Evolutionary conservation across 2,113 vertebrate genomes (phyloP).

Genomic region (Anolis sagrei): DNA sequence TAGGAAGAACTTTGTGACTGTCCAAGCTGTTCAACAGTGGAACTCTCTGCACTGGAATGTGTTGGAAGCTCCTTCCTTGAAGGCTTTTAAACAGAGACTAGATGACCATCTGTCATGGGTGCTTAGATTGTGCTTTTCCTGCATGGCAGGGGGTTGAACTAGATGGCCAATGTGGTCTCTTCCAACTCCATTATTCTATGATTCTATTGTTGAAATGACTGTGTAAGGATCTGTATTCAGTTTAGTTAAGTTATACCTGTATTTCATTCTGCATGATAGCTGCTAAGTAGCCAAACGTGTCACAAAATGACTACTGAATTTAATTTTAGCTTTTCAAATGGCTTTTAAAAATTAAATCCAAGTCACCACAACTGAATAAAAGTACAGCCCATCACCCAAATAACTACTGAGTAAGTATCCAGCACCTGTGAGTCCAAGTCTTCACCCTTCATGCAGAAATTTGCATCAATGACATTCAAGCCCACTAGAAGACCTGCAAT

Average conservation of each 20-base stretch:
- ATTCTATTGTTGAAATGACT: neutral
- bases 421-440: constrained; percentile 96
- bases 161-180: too few relatives aligned
- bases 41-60: too few relatives aligned
- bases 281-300: neutral
- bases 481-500: constrained; percentile 96
- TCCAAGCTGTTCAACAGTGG: too few relatives aligned
- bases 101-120: too few relatives aligned
- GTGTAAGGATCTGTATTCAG: neutral
- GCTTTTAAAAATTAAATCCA: neutral
- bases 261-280: neutral
- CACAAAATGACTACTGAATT: too few relatives aligned
- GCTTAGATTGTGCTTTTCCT: too few relatives aligned
- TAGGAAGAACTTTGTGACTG: too few relatives aligned
- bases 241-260: neutral
- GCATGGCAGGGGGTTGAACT: too few relatives aligned
- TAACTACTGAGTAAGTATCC: neutral
- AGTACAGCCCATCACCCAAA: too few relatives aligned
- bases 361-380: neutral
- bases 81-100: too few relatives aligned
- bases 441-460: constrained; percentile 99
- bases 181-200: neutral
- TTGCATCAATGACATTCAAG: constrained; percentile 97
- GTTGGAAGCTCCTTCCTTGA: too few relatives aligned
- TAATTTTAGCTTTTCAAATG: too few relatives aligned